Percentiles rank a stretch among this genome's conserved stretches.
These are phyloP conservation scores for Callimico goeldii DNA, from an alignment of 2,797 vertebrate species.

Conservation along the genomic window DNA sequence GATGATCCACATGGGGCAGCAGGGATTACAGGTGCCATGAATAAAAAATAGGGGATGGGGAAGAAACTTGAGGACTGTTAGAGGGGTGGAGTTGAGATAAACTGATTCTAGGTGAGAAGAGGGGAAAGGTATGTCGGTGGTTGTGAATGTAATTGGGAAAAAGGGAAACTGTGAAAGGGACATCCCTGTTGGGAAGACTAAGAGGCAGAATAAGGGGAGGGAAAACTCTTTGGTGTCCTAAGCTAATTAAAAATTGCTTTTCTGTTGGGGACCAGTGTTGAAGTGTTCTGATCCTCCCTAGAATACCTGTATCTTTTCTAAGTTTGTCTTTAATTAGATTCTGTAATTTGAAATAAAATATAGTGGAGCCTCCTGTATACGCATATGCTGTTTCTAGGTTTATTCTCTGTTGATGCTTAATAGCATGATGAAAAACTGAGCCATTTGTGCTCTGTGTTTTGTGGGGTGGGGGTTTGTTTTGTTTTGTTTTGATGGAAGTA, in stretches of 20 bases:
- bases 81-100: constrained; percentile 50
- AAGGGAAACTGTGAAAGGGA: not conserved
- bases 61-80: constrained; percentile 53
- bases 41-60: constrained; percentile 41
- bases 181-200: constrained; percentile 6
- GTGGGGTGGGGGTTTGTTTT: constrained; percentile 46
- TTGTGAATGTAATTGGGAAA: not conserved
- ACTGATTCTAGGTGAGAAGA: constrained; percentile 45
- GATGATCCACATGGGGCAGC: constrained; percentile 67
- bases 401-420: constrained; percentile 53
- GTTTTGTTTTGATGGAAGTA: constrained; percentile 64
- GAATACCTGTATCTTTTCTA: constrained; percentile 48
- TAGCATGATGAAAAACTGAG: constrained; percentile 53
- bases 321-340: constrained; percentile 54
- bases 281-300: constrained; percentile 43
- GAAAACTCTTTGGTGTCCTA: not conserved
- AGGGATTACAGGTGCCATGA: constrained; percentile 70
- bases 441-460: constrained; percentile 40
- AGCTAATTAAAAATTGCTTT: constrained; percentile 57
- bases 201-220: not conserved
- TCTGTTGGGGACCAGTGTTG: constrained; percentile 44
- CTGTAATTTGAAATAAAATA: constrained; percentile 32
- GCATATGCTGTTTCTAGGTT: constrained; percentile 43
- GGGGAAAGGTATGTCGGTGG: constrained; percentile 16
- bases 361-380: not conserved